Percentiles rank a stretch among this genome's conserved stretches.
phyloP scores from a whole-genome alignment of 2,797 vertebrate genomes.

The Okamejei kenojei region DNA sequence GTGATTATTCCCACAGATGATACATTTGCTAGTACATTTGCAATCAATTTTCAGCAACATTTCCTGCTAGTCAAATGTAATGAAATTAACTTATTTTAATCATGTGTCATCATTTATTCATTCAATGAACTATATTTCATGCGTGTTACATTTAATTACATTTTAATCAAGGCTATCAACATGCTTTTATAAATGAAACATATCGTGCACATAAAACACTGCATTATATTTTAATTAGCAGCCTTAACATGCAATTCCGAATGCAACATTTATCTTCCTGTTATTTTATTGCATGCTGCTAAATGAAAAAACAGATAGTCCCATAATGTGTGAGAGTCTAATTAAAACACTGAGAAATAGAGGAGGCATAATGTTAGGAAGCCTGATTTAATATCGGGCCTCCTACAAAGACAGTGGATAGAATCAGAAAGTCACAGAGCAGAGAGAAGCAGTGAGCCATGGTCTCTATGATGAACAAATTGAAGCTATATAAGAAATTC shows the following conservation, averaged over 20 bases:
- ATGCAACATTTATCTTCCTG: neutral
- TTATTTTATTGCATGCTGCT: neutral
- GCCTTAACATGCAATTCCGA: neutral
- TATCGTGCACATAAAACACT: neutral
- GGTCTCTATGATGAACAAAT: no score
- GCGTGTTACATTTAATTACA: neutral
- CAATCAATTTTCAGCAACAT: neutral
- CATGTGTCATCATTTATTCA: neutral
- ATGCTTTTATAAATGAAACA: neutral
- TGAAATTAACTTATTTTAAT: conserved; percentile 2
- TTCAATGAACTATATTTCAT: neutral
- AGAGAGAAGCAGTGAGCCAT: no score
- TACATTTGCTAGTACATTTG: neutral
- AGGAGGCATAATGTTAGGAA: neutral
- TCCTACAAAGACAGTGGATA: neutral
- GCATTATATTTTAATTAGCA: neutral
- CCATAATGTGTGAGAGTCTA: neutral
- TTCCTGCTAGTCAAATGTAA: neutral
- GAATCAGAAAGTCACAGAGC: no score
- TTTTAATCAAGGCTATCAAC: neutral
- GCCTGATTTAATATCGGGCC: neutral
- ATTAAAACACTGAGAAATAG: neutral
- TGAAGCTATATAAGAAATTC: no score
- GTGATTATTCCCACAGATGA: neutral
- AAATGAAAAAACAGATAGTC: neutral